Percentiles rank a stretch among this genome's conserved stretches.
phyloP scores from a whole-genome alignment of 2,113 vertebrate species.

The Columbina picui region DNA sequence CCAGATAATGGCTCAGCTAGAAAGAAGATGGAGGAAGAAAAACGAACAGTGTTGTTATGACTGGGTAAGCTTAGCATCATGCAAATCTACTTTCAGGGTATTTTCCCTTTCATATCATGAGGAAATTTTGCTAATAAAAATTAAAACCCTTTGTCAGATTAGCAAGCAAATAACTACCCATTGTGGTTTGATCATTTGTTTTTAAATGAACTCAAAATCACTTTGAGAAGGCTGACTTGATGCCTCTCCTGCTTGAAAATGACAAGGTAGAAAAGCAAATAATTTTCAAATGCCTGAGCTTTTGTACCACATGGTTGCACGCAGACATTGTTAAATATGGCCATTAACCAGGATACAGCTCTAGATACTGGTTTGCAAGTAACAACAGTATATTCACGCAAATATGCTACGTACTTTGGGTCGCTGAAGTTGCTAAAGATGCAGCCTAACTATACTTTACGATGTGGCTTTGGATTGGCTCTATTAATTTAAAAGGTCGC shows the following conservation, averaged over 20 bases:
- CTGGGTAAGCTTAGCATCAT: not conserved
- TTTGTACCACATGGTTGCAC: not conserved
- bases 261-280: not conserved
- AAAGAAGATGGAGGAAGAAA: constrained; percentile 1
- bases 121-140: not conserved
- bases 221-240: not conserved
- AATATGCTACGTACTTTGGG: not conserved
- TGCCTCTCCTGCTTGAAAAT: not conserved
- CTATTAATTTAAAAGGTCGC: not conserved
- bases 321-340: not conserved
- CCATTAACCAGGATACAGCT: not conserved
- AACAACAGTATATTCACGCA: not conserved
- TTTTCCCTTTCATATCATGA: accelerated
- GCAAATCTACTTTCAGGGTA: not conserved
- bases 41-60: not conserved
- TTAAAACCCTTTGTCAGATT: not conserved
- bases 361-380: not conserved
- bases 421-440: not conserved
- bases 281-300: not conserved
- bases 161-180: not conserved
- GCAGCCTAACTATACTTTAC: not conserved
- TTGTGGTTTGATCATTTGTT: not conserved
- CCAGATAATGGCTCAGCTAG: constrained; percentile 97
- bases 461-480: not conserved
- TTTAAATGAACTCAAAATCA: not conserved